Base-by-base conservation (phyloP, 2,113 vertebrate genomes). In the Pagrus major region DNA sequence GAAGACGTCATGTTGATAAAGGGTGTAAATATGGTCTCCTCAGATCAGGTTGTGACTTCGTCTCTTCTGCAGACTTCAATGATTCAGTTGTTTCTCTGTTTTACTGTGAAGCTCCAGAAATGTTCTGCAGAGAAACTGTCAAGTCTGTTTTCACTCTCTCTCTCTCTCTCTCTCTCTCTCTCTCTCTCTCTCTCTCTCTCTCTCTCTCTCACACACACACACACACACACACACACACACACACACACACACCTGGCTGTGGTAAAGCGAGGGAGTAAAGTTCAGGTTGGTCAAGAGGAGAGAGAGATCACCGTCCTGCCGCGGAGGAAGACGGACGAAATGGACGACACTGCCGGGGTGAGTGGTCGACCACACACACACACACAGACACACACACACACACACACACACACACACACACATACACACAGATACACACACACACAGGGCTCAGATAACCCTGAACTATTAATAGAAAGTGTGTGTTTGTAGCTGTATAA, bases 251-350 rank as follows among this genome's bases (percentile, higher is more conserved):
- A 51, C 14, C 12, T 47, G n/a, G 51, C 21, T 11, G n/a, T 31
- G 72, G 66, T 83, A 12, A 68, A 85, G 79, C 31, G 37, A 68
- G 81, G 23, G 79, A 49, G 75, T 71, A 92, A 91, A 86, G 82
- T 81, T 76, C 87, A 87, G 39, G 60, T 16, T 8, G 4, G 21
- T 63, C 76, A 76, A 60, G 76, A 72, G 1, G 86, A 86, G n/a
- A 67, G 73, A 64, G 83, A 83, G 78, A 86, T 91, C 78, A 59
- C 73, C 0, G 25, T 88, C 6, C 55, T 89, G 68, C 86, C 90
- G 0, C 33, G 15, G 14, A 87, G 76, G 69, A 87, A 35, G 69
- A 64, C 56, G 1, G 78, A 84, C 5, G 46, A 67, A 8, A 11
- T 0, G 27, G 82, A 84, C 65, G 21, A 63, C 25, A n/a, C 15